Evolutionary conservation across 2,797 vertebrate species (phyloP).

Genomic region (Sarcophilus harrisii): DNA sequence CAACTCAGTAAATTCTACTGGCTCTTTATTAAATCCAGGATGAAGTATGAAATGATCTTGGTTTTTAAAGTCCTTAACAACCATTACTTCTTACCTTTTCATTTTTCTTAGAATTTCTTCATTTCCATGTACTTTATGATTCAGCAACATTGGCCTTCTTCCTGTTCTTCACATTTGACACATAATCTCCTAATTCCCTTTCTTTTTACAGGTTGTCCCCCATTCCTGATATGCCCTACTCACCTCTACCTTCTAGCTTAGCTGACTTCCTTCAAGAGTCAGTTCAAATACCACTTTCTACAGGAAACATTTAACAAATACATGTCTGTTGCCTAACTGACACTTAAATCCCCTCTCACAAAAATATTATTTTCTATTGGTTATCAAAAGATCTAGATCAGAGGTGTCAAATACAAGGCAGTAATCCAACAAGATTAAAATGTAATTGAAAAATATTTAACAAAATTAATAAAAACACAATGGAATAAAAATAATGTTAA

Average conservation of each 20-base stretch:
- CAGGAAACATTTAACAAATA: neutral
- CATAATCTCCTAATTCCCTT: neutral
- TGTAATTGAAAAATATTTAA: neutral
- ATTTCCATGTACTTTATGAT: neutral
- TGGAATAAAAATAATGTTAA: neutral
- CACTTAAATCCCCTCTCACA: neutral
- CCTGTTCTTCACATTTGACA: neutral
- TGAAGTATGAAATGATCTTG: neutral
- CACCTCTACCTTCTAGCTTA: neutral
- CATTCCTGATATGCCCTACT: neutral
- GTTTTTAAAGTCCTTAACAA: neutral
- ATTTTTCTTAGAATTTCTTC: neutral
- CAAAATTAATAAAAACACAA: neutral
- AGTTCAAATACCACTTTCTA: neutral
- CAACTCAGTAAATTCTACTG: accelerated
- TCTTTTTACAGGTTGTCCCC: neutral
- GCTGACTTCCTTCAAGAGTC: neutral
- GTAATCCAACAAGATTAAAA: neutral
- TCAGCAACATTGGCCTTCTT: neutral
- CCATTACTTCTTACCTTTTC: neutral
- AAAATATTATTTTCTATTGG: neutral
- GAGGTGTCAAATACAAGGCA: neutral
- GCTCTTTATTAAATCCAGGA: neutral
- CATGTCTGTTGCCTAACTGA: neutral
- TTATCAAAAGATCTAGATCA: neutral